Base-by-base conservation (phyloP, 2,888 invertebrate species). In the Eueremaeus valkanovi region DNA sequence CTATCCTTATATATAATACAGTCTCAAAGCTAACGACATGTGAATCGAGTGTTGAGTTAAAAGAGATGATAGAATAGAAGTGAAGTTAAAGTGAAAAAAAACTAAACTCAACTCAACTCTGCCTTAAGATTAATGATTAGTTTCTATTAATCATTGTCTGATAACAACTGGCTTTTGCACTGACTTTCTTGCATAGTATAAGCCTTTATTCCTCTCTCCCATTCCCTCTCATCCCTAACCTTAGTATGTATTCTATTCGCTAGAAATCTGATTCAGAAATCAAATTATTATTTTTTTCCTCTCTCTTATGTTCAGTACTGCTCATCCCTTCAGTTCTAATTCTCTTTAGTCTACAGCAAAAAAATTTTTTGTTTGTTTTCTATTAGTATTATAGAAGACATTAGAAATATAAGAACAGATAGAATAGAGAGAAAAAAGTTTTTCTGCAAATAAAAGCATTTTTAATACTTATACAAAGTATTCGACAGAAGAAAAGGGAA, bases 81-180 rank as follows among this genome's bases (percentile, higher is more conserved):
- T 29, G 27, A 29, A n/a, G n/a, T n/a, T n/a, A 5, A 61, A 8
- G 31, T 61, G 31, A 31, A 61, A 61, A 61, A 61, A 55, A 24
- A n/a, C n/a, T 49, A n/a, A 11, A 24, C 21, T 55, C 8, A 49
- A 55, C n/a, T n/a, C 16, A 11, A 5, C 3, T 49, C n/a, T 49
- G 49, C 5, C 29, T 61, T 61, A 29, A 61, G 61, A 61, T 61
- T 29, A 61, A 61, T 61, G 61, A 61, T 61, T 61, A 29, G 55
- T 61, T 61, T 61, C 21, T 21, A 61, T 61, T 61, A 61, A 61
- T 61, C 61, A 61, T 61, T 61, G 3, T 6, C 16, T 61, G 61
- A 61, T 61, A 61, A 61, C 61, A 61, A 61, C 61, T 29, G 61
- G 9, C 3, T 24, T 21, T 24, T 24, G 24, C 55, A 8, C 21